Conservation (phyloP, 2,888 invertebrate species). For the Aleiodes alternator region DNA sequence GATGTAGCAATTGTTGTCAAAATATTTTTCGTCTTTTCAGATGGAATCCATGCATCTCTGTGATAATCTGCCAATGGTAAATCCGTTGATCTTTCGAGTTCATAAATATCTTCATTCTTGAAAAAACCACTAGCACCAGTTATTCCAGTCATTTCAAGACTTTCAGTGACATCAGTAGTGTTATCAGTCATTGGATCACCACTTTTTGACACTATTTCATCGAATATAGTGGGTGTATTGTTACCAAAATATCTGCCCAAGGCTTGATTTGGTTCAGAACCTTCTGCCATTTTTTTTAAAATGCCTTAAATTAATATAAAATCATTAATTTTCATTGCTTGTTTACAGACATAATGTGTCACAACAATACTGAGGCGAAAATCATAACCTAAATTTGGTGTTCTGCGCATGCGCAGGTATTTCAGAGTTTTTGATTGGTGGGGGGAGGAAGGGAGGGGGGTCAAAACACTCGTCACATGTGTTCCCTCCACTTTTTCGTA, state of each 20-base stretch:
- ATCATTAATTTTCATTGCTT: background rate
- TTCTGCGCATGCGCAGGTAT: too few species aligned
- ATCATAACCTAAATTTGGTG: too few species aligned
- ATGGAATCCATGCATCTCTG: conserved; percentile 89
- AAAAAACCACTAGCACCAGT: conserved; percentile 53
- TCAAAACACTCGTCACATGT: too few species aligned
- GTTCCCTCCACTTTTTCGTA: too few species aligned
- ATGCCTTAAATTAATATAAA: background rate
- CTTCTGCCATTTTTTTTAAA: conserved; percentile 5
- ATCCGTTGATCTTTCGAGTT: conserved; percentile 55
- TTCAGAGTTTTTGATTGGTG: too few species aligned
- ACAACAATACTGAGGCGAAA: too few species aligned
- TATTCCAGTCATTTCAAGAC: conserved; percentile 42
- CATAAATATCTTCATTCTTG: conserved; percentile 45
- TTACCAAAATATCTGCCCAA: conserved; percentile 70
- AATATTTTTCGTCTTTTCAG: conserved; percentile 84
- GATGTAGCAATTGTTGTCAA: conserved; percentile 81
- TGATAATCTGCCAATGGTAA: conserved; percentile 62
- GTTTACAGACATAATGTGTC: background rate
- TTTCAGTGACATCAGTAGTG: conserved; percentile 22
- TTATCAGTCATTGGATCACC: conserved; percentile 52
- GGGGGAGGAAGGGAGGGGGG: too few species aligned
- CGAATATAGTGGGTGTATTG: conserved; percentile 69
- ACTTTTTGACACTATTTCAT: conserved; percentile 67
- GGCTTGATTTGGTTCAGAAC: conserved; percentile 43